phyloP scores from a whole-genome alignment of 2,888 invertebrate species.

The Amphipyra tragopoginis region DNA sequence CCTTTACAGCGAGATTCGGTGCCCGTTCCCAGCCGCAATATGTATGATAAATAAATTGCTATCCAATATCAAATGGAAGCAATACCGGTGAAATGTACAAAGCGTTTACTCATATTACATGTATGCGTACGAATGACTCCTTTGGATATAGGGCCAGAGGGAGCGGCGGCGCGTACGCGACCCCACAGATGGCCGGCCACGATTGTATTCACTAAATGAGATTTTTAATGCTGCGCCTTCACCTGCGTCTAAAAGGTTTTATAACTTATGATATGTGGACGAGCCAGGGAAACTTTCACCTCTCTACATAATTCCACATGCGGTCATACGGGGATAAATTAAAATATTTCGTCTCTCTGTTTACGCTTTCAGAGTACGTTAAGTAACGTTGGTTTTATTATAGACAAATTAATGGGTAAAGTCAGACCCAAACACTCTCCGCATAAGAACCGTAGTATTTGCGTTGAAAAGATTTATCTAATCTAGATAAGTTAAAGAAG shows the following conservation, averaged over 20 bases:
- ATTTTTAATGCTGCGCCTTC: slow-evolving; percentile 53
- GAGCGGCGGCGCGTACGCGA: slow-evolving; percentile 27
- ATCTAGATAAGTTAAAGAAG: slow-evolving; percentile 53
- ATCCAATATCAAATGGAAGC: slow-evolving; percentile 89
- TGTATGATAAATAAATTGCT: slow-evolving; percentile 90
- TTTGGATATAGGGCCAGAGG: slow-evolving; percentile 47
- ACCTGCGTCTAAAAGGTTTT: slow-evolving; percentile 56
- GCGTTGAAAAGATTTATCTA: slow-evolving; percentile 37
- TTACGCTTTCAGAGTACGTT: slow-evolving; percentile 30
- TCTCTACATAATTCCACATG: slow-evolving; percentile 10
- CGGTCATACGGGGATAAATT: slow-evolving; percentile 16
- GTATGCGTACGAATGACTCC: slow-evolving; percentile 72
- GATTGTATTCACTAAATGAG: slow-evolving; percentile 50
- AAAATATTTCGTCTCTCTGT: slow-evolving; percentile 20
- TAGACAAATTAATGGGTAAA: slow-evolving; percentile 27
- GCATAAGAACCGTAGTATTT: slow-evolving; percentile 23
- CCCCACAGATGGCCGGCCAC: slow-evolving; percentile 42
- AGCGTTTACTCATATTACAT: slow-evolving; percentile 83
- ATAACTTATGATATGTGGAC: slow-evolving; percentile 43
- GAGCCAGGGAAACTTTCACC: slow-evolving; percentile 17
- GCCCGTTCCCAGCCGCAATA: slow-evolving; percentile 83
- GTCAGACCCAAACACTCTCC: not conserved
- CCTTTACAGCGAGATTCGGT: slow-evolving; percentile 79
- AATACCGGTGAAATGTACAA: slow-evolving; percentile 87
- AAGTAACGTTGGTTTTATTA: slow-evolving; percentile 23